Base-by-base conservation (phyloP, 2,797 vertebrate genomes). In the Esox lucius region DNA sequence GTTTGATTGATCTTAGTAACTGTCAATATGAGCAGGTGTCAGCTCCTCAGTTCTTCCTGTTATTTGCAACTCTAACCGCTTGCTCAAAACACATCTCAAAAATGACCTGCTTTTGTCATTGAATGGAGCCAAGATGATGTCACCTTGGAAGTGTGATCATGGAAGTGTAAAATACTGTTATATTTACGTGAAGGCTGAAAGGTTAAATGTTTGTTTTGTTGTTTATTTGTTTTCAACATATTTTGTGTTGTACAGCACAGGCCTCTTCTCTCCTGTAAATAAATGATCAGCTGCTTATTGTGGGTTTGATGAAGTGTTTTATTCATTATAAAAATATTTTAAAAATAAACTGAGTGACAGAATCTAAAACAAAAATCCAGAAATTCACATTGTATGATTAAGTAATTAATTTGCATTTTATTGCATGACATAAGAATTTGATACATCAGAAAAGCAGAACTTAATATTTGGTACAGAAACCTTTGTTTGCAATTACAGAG, bases 1-100 rank as follows among this genome's bases (percentile, higher is more conserved):
- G 90, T 85, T 74, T 79, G 79, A 88, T 86, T 89, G 87, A 88
- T 83, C 85, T 88, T 75, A 73, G 59, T 19, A 68, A 24, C 33
- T 24, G 68, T 72, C 70, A 26, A 9, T 26, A 4, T 24, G 24
- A 84, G 71, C 56, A 75, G 39, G 65, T 73, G 6, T 49, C 12
- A 9, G 61, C 68, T 73, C 61, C 76, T 75, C 74, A 76, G 72
- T 15, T 24, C 46, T 13, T 26, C 3, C 6, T 70, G 24, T 16
- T 26, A 3, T 31, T 65, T 28, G 7, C 26, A 33, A 65, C 31
- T 65, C 61, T 31, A 24, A 31, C 61, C 64, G 61, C 26, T 31
- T 64, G 13, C 15, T 28, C 26, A 31, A 66, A 31, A 7, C 31
- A 33, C 28, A 31, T 66, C 64, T 33, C 15, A 26, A 33, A 31